Evolutionary conservation across 2,888 invertebrate species (phyloP), one percentile per base, ranked within the genome.

Genomic region (Cheilosia vernalis): DNA sequence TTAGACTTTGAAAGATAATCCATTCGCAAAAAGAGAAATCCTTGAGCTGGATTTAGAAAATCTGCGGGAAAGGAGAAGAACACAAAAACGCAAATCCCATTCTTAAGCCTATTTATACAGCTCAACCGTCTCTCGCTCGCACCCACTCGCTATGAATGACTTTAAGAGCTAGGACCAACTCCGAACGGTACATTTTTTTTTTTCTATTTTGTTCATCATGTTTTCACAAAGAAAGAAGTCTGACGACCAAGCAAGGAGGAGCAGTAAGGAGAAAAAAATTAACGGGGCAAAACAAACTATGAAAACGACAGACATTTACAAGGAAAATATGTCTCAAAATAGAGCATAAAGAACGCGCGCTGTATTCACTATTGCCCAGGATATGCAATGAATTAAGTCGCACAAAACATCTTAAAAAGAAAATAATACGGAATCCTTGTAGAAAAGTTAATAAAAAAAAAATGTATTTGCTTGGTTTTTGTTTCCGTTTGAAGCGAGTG

Each of bases 1-100:
- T 85, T 85, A 81, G 85, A 77, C 85, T 85, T 77, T 85, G 85
- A 76, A 77, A 76, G 85, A 85, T 85, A 73, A 85, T 81, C 85
- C 77, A 81, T 85, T 77, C 51, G 66, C 19, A 61, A 81, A 81
- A 64, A 73, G 58, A 74, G 42, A 81, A 76, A 85, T 76, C 81
- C 81, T 81, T 81, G 85, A 72, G 76, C 70, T 76, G 81, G 76
- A 85, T 81, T 72, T 70, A 70, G 66, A 67, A 72, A 80, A 72
- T 79, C 79, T 79, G 21, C 40, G 30, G 30, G 5, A 83, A 61
- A 74, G 27, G n/a, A 13, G 42, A 63, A 60, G 33, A 37, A 80
- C 66, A 69, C 42, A 61, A 58, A 56, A 13, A 55, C 33, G 51
- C 6, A 42, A 53, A 47, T 33, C 40, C 69, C 24, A 66, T 72